Evolutionary conservation across 37 sponge, comb jelly and placozoan genomes (phyloP), one percentile per base, ranked within the genome.

Genomic region (Dysidea cf. avara): DNA sequence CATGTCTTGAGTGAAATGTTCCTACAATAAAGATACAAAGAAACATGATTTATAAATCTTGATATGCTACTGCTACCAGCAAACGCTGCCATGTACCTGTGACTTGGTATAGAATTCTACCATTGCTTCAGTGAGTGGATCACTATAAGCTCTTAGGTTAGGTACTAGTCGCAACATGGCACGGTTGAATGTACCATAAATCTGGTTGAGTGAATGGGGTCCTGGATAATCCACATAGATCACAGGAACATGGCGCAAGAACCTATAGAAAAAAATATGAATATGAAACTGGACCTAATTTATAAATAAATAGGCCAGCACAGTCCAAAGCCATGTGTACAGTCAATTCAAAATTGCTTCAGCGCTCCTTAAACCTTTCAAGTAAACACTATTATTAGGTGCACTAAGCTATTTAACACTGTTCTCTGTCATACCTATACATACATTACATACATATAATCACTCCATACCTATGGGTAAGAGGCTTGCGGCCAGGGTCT

Each of bases 151-250:
- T 28, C 91, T 49, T 24, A 97, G 89, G 67, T 75, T 81, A 11
- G 98, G 98, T 3, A 97, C 91, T 31, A 90, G 75, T 0, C 94
- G 78, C 49, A 97, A 69, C 92, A 97, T 90, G 64, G 98, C 94
- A 56, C 98, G 72, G 78, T 97, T 97, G 81, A 94, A 97, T 22
- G 98, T 97, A 29, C 98, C 98, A 37, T 97, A 97, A 72, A 97
- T 97, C 91, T 97, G 98, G 39, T 39, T 74, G 57, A 97, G 84
- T 25, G 98, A 97, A 50, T 80, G 74, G 7, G 82, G 67, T 20
- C 89, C 98, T 35, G 98, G 98, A 56, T 97, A 97, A 86, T 97
- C 98, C 26, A 97, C 98, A 65, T 97, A 97, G 57, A 97, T 87
- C 12, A 97, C 95, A 0, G 98, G 98, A 0, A 97, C 98, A 71